These are phyloP conservation scores for Scaptomyza reducta DNA, from an alignment of 2,888 invertebrate genomes.

Conservation along the genomic window DNA sequence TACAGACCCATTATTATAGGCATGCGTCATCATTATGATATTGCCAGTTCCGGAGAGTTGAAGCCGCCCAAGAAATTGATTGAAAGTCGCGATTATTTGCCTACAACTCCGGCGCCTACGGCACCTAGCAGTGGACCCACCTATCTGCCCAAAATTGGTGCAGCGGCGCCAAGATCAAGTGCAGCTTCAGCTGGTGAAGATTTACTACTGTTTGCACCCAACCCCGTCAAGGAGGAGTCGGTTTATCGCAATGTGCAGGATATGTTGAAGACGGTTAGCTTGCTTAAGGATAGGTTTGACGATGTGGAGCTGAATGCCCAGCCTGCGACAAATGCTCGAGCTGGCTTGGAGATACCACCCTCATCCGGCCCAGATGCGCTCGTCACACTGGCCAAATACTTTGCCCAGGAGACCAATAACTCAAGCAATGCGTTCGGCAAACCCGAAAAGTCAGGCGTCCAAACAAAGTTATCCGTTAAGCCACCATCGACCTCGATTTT, in stretches of 20 bases:
- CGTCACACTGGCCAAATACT: slow-evolving; percentile 91
- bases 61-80: slow-evolving; percentile 50
- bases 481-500: slow-evolving; percentile 31
- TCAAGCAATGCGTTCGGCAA: slow-evolving; percentile 65
- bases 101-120: slow-evolving; percentile 67
- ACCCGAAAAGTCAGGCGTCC: slow-evolving; percentile 42
- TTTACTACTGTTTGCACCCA: slow-evolving; percentile 73
- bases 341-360: slow-evolving; percentile 89
- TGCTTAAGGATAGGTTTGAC: slow-evolving; percentile 86
- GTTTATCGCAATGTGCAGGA: slow-evolving; percentile 89
- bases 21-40: slow-evolving; percentile 73
- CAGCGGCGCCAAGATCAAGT: slow-evolving; percentile 52
- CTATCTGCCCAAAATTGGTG: slow-evolving; percentile 75
- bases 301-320: slow-evolving; percentile 84
- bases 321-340: slow-evolving; percentile 85
- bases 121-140: slow-evolving; percentile 79
- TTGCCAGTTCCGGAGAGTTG: slow-evolving; percentile 63
- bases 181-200: slow-evolving; percentile 66
- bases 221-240: slow-evolving; percentile 64
- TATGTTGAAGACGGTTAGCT: slow-evolving; percentile 88
- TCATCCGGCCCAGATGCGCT: slow-evolving; percentile 91
- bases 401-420: slow-evolving; percentile 86
- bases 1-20: slow-evolving; percentile 74
- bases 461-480: slow-evolving; percentile 57
- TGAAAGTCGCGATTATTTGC: slow-evolving; percentile 60